Conservation (phyloP, 2,797 vertebrate species). For the Oreochromis grahami region DNA sequence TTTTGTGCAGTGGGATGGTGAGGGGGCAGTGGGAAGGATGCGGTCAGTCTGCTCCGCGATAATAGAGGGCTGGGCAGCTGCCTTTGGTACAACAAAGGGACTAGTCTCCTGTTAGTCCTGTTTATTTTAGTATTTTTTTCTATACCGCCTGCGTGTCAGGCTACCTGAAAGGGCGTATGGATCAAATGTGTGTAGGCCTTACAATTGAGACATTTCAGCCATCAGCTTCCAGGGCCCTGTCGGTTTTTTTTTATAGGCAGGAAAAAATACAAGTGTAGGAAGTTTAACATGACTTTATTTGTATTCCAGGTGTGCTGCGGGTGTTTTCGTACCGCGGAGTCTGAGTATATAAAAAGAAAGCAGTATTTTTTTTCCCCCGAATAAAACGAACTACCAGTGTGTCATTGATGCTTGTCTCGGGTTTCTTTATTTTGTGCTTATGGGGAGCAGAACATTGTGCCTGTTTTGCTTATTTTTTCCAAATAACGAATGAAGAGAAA, state of each 20-base stretch:
- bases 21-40: slow-evolving; percentile 83
- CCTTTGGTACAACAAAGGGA: slow-evolving; percentile 83
- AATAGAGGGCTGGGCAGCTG: slow-evolving; percentile 90
- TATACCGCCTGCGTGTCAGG: slow-evolving; percentile 79
- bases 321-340: background rate
- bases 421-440: background rate
- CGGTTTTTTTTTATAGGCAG: slow-evolving; percentile 11
- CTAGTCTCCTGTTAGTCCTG: slow-evolving; percentile 82
- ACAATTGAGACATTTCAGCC: slow-evolving; percentile 67
- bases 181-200: slow-evolving; percentile 38
- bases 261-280: background rate
- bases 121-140: slow-evolving; percentile 88
- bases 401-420: background rate
- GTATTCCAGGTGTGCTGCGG: background rate
- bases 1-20: slow-evolving; percentile 87
- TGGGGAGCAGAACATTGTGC: background rate
- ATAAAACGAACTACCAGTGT: background rate
- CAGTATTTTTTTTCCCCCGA: background rate
- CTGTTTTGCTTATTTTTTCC: background rate
- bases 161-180: slow-evolving; percentile 77
- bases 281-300: slow-evolving; percentile 8
- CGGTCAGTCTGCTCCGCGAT: slow-evolving; percentile 83
- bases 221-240: background rate
- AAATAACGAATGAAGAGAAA: background rate
- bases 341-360: background rate